Conservation (phyloP, 2,113 vertebrate genomes). For the Emydura subglobosa region DNA sequence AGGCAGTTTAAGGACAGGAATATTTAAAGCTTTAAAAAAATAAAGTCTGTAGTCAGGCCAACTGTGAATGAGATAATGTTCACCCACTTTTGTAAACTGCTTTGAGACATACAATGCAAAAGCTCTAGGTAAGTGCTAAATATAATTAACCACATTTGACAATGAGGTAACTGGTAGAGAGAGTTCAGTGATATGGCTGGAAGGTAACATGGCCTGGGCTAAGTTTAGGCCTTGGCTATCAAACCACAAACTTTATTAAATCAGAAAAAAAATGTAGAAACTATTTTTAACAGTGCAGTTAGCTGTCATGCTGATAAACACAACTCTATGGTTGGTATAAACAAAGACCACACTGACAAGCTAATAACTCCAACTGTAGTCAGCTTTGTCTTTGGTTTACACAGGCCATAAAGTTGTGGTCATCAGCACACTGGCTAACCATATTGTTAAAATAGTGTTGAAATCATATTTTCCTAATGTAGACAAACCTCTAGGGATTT, state of each 20-base stretch:
- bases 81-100: background rate
- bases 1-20: background rate
- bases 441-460: background rate
- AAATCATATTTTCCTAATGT: background rate
- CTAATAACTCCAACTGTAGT: background rate
- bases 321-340: too few relatives aligned
- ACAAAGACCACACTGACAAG: too few relatives aligned
- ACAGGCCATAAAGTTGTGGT: background rate
- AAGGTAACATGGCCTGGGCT: background rate
- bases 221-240: background rate
- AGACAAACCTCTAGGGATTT: background rate
- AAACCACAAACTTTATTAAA: background rate
- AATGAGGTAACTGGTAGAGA: background rate
- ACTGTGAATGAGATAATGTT: background rate
- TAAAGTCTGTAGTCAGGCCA: background rate
- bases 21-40: background rate
- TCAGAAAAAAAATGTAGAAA: background rate
- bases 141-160: background rate
- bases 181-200: background rate
- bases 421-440: background rate
- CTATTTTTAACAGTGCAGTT: background rate
- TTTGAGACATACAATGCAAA: background rate
- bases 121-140: background rate
- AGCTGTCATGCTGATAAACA: background rate
- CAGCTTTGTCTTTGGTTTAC: background rate